These are phyloP conservation scores for Paramuricea clavata DNA, from an alignment of 92 coral and sea anemone genomes.

Conservation along the genomic window DNA sequence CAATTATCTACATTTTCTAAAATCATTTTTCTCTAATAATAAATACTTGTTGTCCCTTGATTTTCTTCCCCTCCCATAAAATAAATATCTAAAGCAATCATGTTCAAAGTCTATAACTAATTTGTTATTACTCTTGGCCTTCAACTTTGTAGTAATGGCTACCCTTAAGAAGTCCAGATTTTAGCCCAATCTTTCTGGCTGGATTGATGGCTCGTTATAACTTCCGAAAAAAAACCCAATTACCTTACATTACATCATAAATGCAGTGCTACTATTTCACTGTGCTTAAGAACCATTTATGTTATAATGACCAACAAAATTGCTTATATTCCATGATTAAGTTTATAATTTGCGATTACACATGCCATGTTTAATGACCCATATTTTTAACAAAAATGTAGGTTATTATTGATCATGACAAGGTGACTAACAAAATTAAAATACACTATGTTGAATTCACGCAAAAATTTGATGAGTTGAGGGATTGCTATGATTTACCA, in stretches of 20 bases:
- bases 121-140: slow-evolving; percentile 1
- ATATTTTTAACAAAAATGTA: too few relatives aligned
- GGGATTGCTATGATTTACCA: too few relatives aligned
- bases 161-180: slow-evolving; percentile 30
- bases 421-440: too few relatives aligned
- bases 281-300: too few relatives aligned
- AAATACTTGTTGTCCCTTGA: slow-evolving; percentile 40
- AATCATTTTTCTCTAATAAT: slow-evolving; percentile 38
- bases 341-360: too few relatives aligned
- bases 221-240: not conserved
- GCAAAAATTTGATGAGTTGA: too few relatives aligned
- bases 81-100: slow-evolving; percentile 35
- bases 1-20: slow-evolving; percentile 49
- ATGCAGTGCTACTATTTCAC: too few relatives aligned
- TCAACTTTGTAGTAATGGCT: slow-evolving; percentile 22
- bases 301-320: too few relatives aligned
- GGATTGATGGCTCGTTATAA: not conserved
- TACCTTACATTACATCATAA: not conserved
- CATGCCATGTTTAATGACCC: too few relatives aligned
- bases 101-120: slow-evolving; percentile 25
- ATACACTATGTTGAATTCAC: too few relatives aligned
- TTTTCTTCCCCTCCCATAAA: slow-evolving; percentile 43
- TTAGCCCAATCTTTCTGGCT: slow-evolving; percentile 29
- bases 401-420: too few relatives aligned
- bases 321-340: too few relatives aligned